Evolutionary conservation across 2,888 invertebrate species (phyloP), one percentile per base, ranked within the genome.

Genomic region (Agrochola lota): DNA sequence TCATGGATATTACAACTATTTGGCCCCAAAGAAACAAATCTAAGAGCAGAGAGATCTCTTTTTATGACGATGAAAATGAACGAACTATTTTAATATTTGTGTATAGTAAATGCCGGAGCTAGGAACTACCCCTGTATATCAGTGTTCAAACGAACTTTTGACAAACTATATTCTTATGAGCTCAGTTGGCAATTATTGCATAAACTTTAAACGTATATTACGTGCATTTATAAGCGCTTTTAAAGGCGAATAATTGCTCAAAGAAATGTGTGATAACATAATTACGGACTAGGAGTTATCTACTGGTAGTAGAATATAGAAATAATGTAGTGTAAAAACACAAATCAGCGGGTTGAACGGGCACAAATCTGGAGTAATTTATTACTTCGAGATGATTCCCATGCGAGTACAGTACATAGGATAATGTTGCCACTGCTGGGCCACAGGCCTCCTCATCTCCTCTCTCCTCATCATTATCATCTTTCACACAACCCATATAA

Each of bases 1-100:
- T 96, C 96, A 96, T 96, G 96, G 96, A 95, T 94, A 91, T 92
- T 91, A 94, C 86, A 95, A 91, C 95, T 96, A 96, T 95, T 96
- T 96, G 96, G 96, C 96, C 96, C 96, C 96, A 91, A 94, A 92
- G 94, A 95, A 96, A 95, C 92, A 91, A 94, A 93, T 93, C 92
- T 92, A 92, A 92, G 91, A 92, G 92, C 92, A 92, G 91, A 91
- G 92, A 94, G 93, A 95, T 94, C 93, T 91, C 90, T 91, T 93
- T 89, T 89, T 84, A 90, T 89, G 90, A 90, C 85, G 81, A 82
- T 86, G 87, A 90, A 81, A 80, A 83, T 84, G 77, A 83, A 81
- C 79, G 76, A 82, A 85, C 80, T 86, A 84, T 85, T 80, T 80
- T 80, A 83, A 77, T 70, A 86, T 84, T 87, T 87, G 87, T 89